Conservation (phyloP, 2,797 vertebrate genomes). For the Mycteria americana region DNA sequence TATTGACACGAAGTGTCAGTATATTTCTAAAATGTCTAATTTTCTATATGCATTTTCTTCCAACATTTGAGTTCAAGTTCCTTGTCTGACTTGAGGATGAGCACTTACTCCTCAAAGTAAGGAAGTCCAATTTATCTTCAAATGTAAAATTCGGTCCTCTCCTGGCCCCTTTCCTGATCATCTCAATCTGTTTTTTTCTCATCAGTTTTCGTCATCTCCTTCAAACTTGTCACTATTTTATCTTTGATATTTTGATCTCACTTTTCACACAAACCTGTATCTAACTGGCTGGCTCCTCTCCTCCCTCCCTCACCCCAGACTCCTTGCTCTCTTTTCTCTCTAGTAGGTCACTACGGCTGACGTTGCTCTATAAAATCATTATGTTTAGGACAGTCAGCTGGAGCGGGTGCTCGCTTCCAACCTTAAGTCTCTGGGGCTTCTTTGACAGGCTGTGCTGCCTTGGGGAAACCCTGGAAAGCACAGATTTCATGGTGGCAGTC, state of each 20-base stretch:
- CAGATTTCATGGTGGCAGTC: not conserved
- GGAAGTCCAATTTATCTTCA: not conserved
- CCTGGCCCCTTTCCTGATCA: not conserved
- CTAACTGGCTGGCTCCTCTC: not conserved
- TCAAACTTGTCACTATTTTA: not conserved
- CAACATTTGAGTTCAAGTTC: not conserved
- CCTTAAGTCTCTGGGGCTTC: slow-evolving; percentile 1
- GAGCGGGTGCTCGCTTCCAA: not conserved
- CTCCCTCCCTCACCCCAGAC: not conserved
- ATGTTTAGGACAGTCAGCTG: not conserved
- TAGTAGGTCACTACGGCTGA: not conserved
- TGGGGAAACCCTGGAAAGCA: not conserved
- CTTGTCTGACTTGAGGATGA: not conserved
- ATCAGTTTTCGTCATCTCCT: not conserved
- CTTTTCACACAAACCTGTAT: not conserved
- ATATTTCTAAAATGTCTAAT: not conserved
- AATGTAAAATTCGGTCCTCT: not conserved
- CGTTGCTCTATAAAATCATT: not conserved
- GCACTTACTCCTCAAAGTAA: not conserved
- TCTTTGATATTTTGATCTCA: not conserved
- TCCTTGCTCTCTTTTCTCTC: not conserved
- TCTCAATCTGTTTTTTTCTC: not conserved
- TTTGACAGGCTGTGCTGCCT: not conserved
- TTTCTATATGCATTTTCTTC: not conserved
- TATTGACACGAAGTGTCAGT: not conserved